Conservation (phyloP, 1,140 invertebrate genomes). For the Periplaneta americana region DNA sequence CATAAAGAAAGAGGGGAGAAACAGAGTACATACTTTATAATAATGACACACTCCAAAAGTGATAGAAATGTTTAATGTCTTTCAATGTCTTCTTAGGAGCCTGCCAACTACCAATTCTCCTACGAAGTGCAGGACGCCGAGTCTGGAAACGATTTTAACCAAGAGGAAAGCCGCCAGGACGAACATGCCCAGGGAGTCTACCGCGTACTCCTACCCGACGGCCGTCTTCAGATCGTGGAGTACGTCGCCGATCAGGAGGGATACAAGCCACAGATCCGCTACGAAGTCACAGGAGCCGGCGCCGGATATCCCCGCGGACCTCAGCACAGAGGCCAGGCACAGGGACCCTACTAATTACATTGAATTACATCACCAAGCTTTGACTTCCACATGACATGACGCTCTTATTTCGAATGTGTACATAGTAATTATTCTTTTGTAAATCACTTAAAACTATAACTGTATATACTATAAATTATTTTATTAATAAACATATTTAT, state of each 20-base stretch:
- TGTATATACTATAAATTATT: no score
- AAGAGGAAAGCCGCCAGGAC: constrained; percentile 73
- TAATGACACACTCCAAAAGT: no score
- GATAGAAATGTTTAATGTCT: no score
- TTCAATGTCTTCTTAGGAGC: constrained; percentile 43
- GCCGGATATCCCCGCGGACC: neutral
- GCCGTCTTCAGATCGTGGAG: constrained; percentile 76
- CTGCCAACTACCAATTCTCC: constrained; percentile 79
- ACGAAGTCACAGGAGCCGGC: constrained; percentile 47
- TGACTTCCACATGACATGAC: neutral
- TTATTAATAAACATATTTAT: no score
- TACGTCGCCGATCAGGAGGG: constrained; percentile 77
- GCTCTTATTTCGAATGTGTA: neutral
- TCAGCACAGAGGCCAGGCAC: neutral
- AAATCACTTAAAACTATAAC: no score
- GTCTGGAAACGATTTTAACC: constrained; percentile 71
- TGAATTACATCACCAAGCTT: neutral
- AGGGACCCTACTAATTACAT: neutral
- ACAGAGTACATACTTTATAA: no score
- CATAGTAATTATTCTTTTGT: neutral
- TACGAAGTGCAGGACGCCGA: constrained; percentile 76
- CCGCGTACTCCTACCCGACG: constrained; percentile 80
- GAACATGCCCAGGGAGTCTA: constrained; percentile 74
- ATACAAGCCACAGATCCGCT: constrained; percentile 74
- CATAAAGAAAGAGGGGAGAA: no score